Conservation (phyloP, 2,888 invertebrate species). For the Apamea monoglypha region DNA sequence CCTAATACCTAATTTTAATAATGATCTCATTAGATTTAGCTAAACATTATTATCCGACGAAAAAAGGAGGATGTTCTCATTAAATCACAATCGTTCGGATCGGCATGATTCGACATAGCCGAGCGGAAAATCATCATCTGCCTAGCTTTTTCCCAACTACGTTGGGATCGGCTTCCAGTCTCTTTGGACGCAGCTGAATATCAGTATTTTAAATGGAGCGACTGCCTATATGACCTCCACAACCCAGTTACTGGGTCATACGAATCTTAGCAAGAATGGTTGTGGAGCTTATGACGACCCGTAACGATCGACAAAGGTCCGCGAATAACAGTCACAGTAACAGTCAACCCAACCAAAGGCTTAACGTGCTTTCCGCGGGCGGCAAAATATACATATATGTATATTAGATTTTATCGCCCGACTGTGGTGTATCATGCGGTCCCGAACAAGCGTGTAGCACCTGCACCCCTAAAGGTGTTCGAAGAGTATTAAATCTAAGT, state of each 20-base stretch:
- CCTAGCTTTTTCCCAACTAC: not conserved
- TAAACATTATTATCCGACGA: not conserved
- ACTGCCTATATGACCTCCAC: not conserved
- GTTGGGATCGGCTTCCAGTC: not conserved
- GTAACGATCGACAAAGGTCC: not conserved
- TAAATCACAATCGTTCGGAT: not conserved
- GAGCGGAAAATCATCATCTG: not conserved
- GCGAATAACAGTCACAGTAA: no score
- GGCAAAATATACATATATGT: not conserved
- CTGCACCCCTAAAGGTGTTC: not conserved
- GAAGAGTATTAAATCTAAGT: constrained; percentile 27
- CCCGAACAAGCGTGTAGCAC: not conserved
- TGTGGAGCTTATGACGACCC: not conserved
- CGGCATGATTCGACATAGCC: not conserved
- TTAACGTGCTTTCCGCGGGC: no score
- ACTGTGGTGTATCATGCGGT: no score
- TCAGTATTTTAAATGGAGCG: not conserved
- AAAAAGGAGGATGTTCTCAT: not conserved
- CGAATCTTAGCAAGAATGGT: not conserved
- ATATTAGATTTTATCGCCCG: not conserved
- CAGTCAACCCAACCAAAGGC: no score
- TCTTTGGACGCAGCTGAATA: not conserved
- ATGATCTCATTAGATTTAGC: constrained; percentile 11
- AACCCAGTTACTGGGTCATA: not conserved
- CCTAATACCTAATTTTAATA: not conserved